phyloP scores from a whole-genome alignment of 2,113 vertebrate genomes.

The Conger conger region DNA sequence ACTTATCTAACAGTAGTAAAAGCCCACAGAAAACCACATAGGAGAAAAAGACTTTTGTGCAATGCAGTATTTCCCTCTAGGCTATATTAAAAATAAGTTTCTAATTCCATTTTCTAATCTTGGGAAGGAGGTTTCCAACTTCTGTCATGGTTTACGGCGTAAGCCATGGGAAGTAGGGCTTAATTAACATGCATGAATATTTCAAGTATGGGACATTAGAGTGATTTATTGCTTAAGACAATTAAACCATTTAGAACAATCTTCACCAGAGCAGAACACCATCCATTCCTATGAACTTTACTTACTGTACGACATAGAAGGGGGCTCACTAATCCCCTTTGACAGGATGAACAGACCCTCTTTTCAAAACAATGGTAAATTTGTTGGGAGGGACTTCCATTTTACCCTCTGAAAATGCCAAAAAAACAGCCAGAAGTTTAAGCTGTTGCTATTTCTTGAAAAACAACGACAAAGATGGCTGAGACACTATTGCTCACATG shows the following conservation, averaged over 20 bases:
- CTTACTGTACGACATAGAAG: slow-evolving; percentile 29
- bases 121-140: slow-evolving; percentile 26
- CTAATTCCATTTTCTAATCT: slow-evolving; percentile 24
- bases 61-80: neutral
- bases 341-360: slow-evolving; percentile 40
- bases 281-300: slow-evolving; percentile 2
- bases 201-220: slow-evolving; percentile 50
- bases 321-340: slow-evolving; percentile 33
- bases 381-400: slow-evolving; percentile 42
- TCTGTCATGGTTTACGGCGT: neutral
- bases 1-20: neutral
- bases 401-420: neutral
- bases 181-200: slow-evolving; percentile 60
- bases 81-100: neutral
- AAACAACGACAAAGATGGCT: slow-evolving; percentile 58
- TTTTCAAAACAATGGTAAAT: slow-evolving; percentile 52
- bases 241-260: slow-evolving; percentile 34
- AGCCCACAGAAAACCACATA: neutral
- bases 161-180: slow-evolving; percentile 25
- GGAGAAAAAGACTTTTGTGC: no score
- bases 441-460: slow-evolving; percentile 57
- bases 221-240: slow-evolving; percentile 55
- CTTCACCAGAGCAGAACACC: slow-evolving; percentile 38
- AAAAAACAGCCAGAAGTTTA: slow-evolving; percentile 37
- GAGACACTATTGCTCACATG: slow-evolving; percentile 52